Evolutionary conservation across 2,113 vertebrate species (phyloP), one percentile per base, ranked within the genome.

Genomic region (Tauraco erythrolophus): DNA sequence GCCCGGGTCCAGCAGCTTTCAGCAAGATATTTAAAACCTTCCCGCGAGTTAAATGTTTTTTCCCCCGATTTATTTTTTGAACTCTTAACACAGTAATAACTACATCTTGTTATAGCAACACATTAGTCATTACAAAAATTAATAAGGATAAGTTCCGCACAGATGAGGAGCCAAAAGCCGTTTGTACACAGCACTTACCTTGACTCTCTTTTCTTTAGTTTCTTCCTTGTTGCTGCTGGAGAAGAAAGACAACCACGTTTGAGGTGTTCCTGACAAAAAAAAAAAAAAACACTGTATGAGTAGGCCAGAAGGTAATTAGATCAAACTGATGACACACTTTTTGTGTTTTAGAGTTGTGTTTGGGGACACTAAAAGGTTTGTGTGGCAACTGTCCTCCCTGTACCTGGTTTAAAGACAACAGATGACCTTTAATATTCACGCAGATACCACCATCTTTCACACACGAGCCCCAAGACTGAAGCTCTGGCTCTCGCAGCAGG

Each of bases 21-120:
- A 94, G 88, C 53, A 77, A 95, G 84, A 72, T 86, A 90, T 69
- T 95, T 89, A 88, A 94, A 94, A 33, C 19, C 86, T 97, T 89
- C 65, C 35, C 88, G 43, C 0, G 4, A 87, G 50, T 65, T 53
- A 61, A 86, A 57, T 30, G 27, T 8, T 91, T 78, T 94, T 92
- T 88, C 35, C 56, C 62, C 60, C 60, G 46, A 77, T 95, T 96
- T 95, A 50, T 96, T 96, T 88, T 75, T 58, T 69, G 72, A 85
- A 33, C 71, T 88, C 65, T 64, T 46, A 35, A 24, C 23, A 58
- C 35, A 43, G 31, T 43, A 93, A 74, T 74, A 58, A 56, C 41
- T 83, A 37, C n/a, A 3, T 46, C 86, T 56, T 37, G 13, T 69
- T 79, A 69, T 2, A 92, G 37, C 15, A 54, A 33, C 39, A 57